Base-by-base conservation (phyloP, 1,140 invertebrate genomes). In the Drosophila ogumai region DNA sequence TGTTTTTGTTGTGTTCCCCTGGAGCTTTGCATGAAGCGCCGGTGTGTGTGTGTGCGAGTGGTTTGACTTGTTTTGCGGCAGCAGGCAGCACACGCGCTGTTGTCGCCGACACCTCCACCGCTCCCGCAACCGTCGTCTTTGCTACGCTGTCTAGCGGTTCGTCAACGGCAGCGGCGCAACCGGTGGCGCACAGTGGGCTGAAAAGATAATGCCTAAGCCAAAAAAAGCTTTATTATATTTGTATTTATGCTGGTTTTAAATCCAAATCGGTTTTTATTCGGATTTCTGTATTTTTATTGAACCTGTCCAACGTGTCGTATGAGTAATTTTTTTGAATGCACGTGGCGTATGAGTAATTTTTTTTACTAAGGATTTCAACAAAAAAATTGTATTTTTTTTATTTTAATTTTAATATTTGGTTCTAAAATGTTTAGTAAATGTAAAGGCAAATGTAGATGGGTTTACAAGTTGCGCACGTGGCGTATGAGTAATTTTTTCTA, bases 51-150 rank as follows among this genome's bases (percentile, higher is more conserved):
- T 63, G 81, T 78, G 85, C 57, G 57, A 90, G 85, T 90, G 85
- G 85, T 90, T 90, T 90, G 85, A 90, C 85, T 90, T 90, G 85
- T 90, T 90, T 90, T 90, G 81, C 65, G 85, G 85, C 85, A 85
- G 63, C 82, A 73, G 74, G 64, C 82, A 81, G 75, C 71, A 87
- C 82, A 87, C 79, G 82, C 82, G 82, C 75, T 75, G 73, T 44
- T 74, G 47, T 54, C 34, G 32, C 69, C 47, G 54, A 34, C 68
- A 25, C 13, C 52, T 25, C 34, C 52, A 55, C 52, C 68, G 80
- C 52, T 66, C 79, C 60, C 79, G 57, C 63, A 59, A 68, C 55
- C 60, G 38, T 59, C 56, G 34, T 15, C 52, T 55, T 55, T 55
- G 34, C 52, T 55, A 55, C 71, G 61, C 75, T 82, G 79, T 87